Evolutionary conservation across 2,888 invertebrate species (phyloP), one percentile per base, ranked within the genome.

Genomic region (Synergus gifuensis): DNA sequence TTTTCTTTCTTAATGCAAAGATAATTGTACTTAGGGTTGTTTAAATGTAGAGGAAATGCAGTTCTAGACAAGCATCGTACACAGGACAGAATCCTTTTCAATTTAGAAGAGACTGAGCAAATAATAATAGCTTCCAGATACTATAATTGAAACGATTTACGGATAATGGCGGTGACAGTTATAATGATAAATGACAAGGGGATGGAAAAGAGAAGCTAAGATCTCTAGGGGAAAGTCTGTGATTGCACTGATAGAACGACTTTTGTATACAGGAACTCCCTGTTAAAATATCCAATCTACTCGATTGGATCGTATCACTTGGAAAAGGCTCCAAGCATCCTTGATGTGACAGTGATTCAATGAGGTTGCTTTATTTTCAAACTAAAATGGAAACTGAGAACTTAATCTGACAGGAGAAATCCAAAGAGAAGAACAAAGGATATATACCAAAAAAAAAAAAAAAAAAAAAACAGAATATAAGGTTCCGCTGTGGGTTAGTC

Each of bases 81-180:
- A 58, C 8, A 58, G 16, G 58, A 9, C 9, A 18, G 62, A 4
- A 62, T 62, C 14, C 14, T 62, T 28, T 62, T 28, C 62, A 62
- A 28, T 62, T 14, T 62, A 5, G 28, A 62, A 62, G 62, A 28
- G 12, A 62, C 22, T 12, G 14, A 28, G 2, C 4, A 28, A 62
- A 62, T 62, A 28, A 62, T 62, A 28, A 62, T 28, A 62, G 62
- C 22, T 12, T 62, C 14, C 11, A 62, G 62, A 28, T 62, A 62
- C 22, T 11, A 62, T 62, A 22, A 44, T 66, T 66, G 66, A 44
- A 44, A 66, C 44, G 18, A 67, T 67, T 67, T 67, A 67, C 67
- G 62, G 62, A 62, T 62, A 62, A 62, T 62, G 7, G 14, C 28
- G 12, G 62, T 28, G 62, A 62, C 62, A 28, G 62, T 62, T 62